Evolutionary conservation across 2,797 vertebrate genomes (phyloP).

Genomic region (Sebastes oblongus): DNA sequence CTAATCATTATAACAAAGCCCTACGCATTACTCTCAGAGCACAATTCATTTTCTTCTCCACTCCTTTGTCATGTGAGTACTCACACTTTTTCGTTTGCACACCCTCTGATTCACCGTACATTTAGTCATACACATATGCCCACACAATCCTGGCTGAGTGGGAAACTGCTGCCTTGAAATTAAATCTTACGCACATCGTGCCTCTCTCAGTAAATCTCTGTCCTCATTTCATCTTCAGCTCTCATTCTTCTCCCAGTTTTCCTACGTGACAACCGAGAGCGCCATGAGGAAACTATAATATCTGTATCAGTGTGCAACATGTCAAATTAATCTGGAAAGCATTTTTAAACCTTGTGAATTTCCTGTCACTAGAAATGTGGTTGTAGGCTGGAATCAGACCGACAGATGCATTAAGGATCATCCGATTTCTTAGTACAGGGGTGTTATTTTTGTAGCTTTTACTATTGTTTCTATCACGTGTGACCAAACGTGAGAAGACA

Average conservation of each 20-base stretch:
- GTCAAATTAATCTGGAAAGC: background rate
- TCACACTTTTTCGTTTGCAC: conserved; percentile 28
- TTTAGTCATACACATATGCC: conserved; percentile 49
- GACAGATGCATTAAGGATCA: background rate
- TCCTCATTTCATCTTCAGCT: background rate
- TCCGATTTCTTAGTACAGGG: background rate
- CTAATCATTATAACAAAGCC: conserved; percentile 8
- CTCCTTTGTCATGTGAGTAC: conserved; percentile 21
- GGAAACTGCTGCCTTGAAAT: conserved; percentile 42
- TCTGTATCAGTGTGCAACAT: conserved; percentile 1
- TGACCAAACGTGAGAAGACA: background rate
- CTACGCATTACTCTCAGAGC: background rate
- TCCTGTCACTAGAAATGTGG: background rate
- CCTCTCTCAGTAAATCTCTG: conserved; percentile 3
- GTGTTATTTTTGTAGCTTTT: background rate
- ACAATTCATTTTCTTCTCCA: conserved; percentile 20
- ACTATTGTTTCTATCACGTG: background rate
- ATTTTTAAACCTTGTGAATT: background rate
- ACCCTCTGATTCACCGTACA: conserved; percentile 45
- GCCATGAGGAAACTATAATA: background rate
- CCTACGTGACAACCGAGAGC: background rate
- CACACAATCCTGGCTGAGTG: conserved; percentile 38
- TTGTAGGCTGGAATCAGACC: background rate
- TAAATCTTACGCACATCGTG: conserved; percentile 20
- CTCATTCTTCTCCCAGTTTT: background rate